These are phyloP conservation scores for Brachyrhaphis roseni DNA, from an alignment of 2,797 vertebrate genomes.

Conservation along the genomic window DNA sequence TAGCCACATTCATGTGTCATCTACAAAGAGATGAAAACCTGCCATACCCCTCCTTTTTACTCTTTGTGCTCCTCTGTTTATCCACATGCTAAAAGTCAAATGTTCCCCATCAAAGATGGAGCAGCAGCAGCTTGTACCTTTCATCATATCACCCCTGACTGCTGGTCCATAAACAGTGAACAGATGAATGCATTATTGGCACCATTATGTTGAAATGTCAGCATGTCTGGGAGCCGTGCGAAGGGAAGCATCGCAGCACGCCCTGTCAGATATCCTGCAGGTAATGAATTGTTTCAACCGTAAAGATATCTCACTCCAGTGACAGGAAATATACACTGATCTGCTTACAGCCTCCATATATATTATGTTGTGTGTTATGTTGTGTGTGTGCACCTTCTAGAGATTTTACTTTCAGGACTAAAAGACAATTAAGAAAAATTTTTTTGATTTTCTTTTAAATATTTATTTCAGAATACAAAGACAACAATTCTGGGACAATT, in stretches of 20 bases:
- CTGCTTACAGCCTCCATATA: not conserved
- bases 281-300: slow-evolving; percentile 50
- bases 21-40: not conserved
- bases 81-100: slow-evolving; percentile 51
- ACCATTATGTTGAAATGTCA: slow-evolving; percentile 74
- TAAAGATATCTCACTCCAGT: slow-evolving; percentile 46
- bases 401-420: not conserved
- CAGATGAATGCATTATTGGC: slow-evolving; percentile 70
- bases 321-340: slow-evolving; percentile 28
- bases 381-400: slow-evolving; percentile 6
- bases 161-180: slow-evolving; percentile 60
- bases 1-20: too few relatives aligned
- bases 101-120: slow-evolving; percentile 33
- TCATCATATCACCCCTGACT: slow-evolving; percentile 44
- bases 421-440: not conserved
- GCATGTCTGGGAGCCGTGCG: slow-evolving; percentile 35
- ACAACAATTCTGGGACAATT: not conserved
- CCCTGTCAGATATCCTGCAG: slow-evolving; percentile 55
- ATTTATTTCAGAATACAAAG: not conserved
- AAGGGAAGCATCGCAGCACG: slow-evolving; percentile 35
- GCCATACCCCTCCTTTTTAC: slow-evolving; percentile 10
- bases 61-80: slow-evolving; percentile 26
- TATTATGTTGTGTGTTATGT: slow-evolving; percentile 8
- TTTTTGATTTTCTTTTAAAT: not conserved
- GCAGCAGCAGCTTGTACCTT: slow-evolving; percentile 40